Base-by-base conservation (phyloP, 2,888 invertebrate genomes). In the Hofmannophila pseudospretella region DNA sequence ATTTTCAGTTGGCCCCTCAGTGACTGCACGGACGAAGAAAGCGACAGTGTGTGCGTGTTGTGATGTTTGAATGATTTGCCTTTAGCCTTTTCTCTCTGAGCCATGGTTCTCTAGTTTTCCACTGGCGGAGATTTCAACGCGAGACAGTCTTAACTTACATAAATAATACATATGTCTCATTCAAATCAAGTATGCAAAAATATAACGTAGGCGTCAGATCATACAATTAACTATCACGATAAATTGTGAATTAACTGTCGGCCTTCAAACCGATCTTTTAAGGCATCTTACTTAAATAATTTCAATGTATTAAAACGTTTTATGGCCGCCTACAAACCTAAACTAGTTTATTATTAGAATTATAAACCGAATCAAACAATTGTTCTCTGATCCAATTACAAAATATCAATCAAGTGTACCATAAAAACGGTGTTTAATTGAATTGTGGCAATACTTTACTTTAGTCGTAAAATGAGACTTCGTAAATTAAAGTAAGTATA, bases 221-320 rank as follows among this genome's bases (percentile, higher is more conserved):
- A 14, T 9, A 26, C 8, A 7, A 16, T 30, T 31, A 32, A 34
- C 12, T 30, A 28, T 34, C 25, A 22, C 34, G 20, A 34, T 34
- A 31, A 23, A 38, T 44, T 39, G 34, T 39, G 38, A 35, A 42
- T 36, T 44, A 44, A 45, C 36, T 32, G 12, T 12, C 37, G 33
- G 38, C 59, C 59, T 59, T 59, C 48, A 40, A 34, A 45, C 9
- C 39, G 32, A 28, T 33, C 41, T 39, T 37, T 30, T 27, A 44
- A 46, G 42, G 38, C 25, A 25, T 34, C 34, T 12, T 8, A 32
- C 23, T 22, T 12, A 11, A 32, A 20, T 32, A 9, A 23, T 2
- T 7, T 23, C 23, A 23, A 23, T 23, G 16, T 4, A n/a, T n/a
- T n/a, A 20, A 5, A 20, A 1, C 20, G 8, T 4, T 23, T n/a